Evolutionary conservation across 2,113 vertebrate genomes (phyloP).

Genomic region (Diphyllodes magnificus): DNA sequence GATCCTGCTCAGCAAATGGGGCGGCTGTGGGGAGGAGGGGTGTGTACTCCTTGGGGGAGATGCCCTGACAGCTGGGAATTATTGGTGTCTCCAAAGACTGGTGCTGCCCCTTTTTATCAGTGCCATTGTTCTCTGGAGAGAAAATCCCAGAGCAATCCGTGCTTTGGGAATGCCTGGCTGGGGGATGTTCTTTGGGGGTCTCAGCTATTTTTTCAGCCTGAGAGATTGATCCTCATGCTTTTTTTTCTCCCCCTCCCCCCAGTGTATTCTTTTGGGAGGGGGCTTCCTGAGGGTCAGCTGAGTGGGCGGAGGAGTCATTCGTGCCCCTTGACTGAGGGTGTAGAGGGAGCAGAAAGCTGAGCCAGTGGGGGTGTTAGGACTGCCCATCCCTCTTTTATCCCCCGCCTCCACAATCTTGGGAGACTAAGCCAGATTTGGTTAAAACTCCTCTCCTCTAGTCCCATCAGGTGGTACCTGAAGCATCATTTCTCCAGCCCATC

Average conservation of each 20-base stretch:
- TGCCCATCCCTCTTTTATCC: background rate
- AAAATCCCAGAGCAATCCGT: no score
- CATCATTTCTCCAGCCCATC: background rate
- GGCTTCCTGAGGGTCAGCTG: background rate
- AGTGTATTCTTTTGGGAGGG: background rate
- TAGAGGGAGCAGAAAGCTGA: background rate
- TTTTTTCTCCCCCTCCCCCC: background rate
- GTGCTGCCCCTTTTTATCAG: background rate
- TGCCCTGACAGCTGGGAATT: background rate
- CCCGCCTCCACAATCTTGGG: background rate
- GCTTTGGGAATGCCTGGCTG: background rate
- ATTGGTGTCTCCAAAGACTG: background rate
- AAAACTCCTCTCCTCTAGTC: background rate
- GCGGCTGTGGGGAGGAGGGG: background rate
- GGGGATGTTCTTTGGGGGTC: background rate
- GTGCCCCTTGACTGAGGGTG: background rate
- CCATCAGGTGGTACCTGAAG: background rate
- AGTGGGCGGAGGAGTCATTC: background rate
- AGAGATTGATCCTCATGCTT: background rate
- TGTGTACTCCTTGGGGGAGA: background rate
- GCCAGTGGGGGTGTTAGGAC: fast-evolving
- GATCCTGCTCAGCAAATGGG: background rate
- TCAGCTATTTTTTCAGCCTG: background rate
- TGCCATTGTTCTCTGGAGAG: background rate
- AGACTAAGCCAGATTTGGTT: background rate